phyloP scores from a whole-genome alignment of 2,113 vertebrate species.

The Clarias batrachus region DNA sequence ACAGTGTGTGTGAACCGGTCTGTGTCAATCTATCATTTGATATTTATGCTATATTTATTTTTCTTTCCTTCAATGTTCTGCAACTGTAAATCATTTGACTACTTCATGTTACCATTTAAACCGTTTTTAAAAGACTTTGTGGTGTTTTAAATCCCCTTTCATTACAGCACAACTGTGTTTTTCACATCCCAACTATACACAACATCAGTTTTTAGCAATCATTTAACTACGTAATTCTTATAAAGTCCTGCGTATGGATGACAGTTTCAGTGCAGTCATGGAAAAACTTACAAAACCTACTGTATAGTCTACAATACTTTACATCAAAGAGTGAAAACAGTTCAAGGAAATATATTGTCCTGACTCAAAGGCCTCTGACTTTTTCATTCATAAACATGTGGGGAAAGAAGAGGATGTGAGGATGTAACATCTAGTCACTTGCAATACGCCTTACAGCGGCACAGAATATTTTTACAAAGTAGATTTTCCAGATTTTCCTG shows the following conservation, averaged over 20 bases:
- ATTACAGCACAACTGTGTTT: not conserved
- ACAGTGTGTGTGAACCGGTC: not conserved
- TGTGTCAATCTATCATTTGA: not conserved
- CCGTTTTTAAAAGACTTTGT: not conserved
- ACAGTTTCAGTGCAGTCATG: not conserved
- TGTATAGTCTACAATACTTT: not conserved
- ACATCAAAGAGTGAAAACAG: not conserved
- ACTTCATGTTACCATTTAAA: not conserved
- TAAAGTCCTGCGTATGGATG: not conserved
- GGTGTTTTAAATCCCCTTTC: not conserved
- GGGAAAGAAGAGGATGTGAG: not conserved
- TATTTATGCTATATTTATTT: not conserved
- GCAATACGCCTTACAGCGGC: not conserved
- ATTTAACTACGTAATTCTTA: not conserved
- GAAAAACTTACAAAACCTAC: not conserved
- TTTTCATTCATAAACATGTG: not conserved
- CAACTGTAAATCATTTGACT: not conserved
- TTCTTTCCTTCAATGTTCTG: not conserved
- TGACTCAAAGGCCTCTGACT: not conserved
- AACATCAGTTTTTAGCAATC: not conserved
- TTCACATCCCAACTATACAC: not conserved
- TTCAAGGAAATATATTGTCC: not conserved
- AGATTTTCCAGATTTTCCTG: not conserved
- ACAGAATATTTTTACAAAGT: not conserved
- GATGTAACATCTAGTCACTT: not conserved